A percentile compares a stretch with the other conserved stretches of the same genome.
These are phyloP conservation scores for Sceloporus tristichus DNA, from an alignment of 2,113 vertebrate genomes.

Conservation along the genomic window DNA sequence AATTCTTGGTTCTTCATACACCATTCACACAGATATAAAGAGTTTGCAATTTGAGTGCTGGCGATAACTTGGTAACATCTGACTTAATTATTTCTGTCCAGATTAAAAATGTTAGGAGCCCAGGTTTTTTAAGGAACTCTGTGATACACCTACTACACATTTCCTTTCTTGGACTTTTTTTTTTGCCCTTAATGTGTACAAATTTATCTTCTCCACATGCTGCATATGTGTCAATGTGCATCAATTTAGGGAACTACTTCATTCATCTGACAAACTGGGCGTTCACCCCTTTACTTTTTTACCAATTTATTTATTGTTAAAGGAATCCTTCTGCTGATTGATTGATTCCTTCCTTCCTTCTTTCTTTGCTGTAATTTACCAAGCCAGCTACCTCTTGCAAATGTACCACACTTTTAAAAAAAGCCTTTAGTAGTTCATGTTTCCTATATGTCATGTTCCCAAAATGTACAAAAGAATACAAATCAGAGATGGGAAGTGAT, in stretches of 20 bases:
- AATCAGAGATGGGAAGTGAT: too few relatives aligned
- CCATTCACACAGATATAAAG: not conserved
- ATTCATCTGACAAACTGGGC: not conserved
- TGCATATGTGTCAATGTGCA: not conserved
- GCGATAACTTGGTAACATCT: not conserved
- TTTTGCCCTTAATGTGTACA: not conserved
- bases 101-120: not conserved
- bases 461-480: too few relatives aligned
- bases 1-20: not conserved
- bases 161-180: not conserved
- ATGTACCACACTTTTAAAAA: not conserved
- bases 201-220: not conserved
- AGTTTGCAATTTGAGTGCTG: not conserved
- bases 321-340: not conserved
- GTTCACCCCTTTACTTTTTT: not conserved
- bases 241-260: not conserved
- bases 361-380: not conserved
- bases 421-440: not conserved
- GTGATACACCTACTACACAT: not conserved
- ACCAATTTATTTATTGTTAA: not conserved
- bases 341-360: too few relatives aligned
- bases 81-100: not conserved
- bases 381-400: not conserved
- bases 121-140: not conserved
- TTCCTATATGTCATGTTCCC: not conserved